phyloP scores from a whole-genome alignment of 2,797 vertebrate genomes.

The Sebastes hubbsi region DNA sequence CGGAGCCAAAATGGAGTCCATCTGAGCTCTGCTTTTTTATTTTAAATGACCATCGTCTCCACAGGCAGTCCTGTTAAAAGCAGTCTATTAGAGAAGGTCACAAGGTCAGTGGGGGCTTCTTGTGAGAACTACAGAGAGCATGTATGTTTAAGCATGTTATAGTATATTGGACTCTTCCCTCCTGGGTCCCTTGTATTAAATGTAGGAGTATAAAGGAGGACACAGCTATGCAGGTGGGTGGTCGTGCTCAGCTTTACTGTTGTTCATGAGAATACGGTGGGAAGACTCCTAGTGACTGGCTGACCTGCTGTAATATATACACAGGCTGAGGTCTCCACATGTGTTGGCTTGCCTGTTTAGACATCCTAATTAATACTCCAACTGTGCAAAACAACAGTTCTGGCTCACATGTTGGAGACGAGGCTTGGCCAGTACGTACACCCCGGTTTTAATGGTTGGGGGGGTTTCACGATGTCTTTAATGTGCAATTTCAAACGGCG shows the following conservation, averaged over 20 bases:
- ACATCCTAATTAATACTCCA: constrained; percentile 73
- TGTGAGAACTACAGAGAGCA: constrained; percentile 21
- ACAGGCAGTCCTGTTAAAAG: constrained; percentile 32
- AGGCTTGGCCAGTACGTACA: constrained; percentile 28
- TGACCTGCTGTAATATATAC: constrained; percentile 71
- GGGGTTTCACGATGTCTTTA: constrained; percentile 40
- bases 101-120: constrained; percentile 22
- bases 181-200: constrained; percentile 30
- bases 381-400: constrained; percentile 62
- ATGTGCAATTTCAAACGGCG: constrained; percentile 62
- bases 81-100: constrained; percentile 21
- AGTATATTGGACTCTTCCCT: constrained; percentile 10
- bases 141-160: constrained; percentile 32
- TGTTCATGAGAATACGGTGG: constrained; percentile 42
- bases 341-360: constrained; percentile 71
- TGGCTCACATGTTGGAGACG: constrained; percentile 40
- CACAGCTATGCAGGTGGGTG: constrained; percentile 65
- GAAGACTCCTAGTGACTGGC: constrained; percentile 56
- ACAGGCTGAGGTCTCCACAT: constrained; percentile 59
- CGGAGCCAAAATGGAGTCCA: constrained; percentile 6
- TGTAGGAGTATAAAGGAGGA: constrained; percentile 35
- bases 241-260: constrained; percentile 41
- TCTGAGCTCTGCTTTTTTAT: not conserved
- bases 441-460: not conserved
- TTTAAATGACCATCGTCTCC: constrained; percentile 9